Base-by-base conservation (phyloP, 2,113 vertebrate species). In the Carassius gibelio region DNA sequence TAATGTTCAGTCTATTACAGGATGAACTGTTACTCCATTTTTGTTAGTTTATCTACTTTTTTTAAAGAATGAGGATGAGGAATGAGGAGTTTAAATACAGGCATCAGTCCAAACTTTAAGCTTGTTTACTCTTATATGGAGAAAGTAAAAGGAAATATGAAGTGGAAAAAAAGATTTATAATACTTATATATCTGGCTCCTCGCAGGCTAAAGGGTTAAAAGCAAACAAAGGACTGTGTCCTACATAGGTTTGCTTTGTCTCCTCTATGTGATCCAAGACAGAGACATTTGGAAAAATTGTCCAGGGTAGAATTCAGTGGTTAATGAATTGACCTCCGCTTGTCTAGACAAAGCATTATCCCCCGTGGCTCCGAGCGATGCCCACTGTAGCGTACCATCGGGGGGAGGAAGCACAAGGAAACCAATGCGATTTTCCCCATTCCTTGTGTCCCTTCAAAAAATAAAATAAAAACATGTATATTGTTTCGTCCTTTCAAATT, bases 281-380 rank as follows among this genome's bases (percentile, higher is more conserved):
- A 50, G n/a, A 84, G 30, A 26, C 30, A 36, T 72, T 71, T 52
- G 42, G 61, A 14, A 84, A 83, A 61, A 86, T 76, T 59, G 82
- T 85, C 87, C 83, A 68, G 17, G 69, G 89, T 88, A 89, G 71
- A 74, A 79, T 75, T 80, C 59, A 84, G 87, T 90, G 75, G 86
- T 88, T 92, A 93, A 93, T 91, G 90, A 92, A 91, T 89, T 83
- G 85, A 92, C 90, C 91, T 92, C 88, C 87, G 85, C 85, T 86
- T 87, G 90, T 93, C 93, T 92, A 93, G 92, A 94, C 94, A 84
- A 90, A 92, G 92, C 87, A 92, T 93, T 93, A 93, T 89, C 89
- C 88, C 90, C 90, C 74, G 88, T 87, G 83, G 85, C 34, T 80
- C 61, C 11, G 86, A 77, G 88, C 81, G 74, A 42, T 61, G 71